These are phyloP conservation scores for Diprion similis DNA, from an alignment of 1,140 invertebrate genomes.

Conservation along the genomic window DNA sequence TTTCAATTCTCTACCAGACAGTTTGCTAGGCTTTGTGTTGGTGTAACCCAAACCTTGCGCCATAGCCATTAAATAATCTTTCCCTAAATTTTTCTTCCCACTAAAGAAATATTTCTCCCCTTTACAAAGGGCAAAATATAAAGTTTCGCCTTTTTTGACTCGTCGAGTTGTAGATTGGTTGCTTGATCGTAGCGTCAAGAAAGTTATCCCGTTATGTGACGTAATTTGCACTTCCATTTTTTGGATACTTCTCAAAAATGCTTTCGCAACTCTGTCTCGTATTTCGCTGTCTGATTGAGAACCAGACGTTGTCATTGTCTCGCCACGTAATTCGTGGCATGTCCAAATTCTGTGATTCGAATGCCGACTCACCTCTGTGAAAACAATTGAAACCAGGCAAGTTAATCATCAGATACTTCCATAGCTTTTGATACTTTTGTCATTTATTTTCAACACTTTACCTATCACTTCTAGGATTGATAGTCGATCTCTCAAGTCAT, in stretches of 20 bases:
- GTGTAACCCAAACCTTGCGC: slow-evolving; percentile 37
- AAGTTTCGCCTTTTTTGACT: slow-evolving; percentile 16
- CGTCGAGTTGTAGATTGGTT: background rate
- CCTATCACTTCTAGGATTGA: slow-evolving; percentile 40
- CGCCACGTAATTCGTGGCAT: slow-evolving; percentile 33
- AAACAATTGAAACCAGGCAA: slow-evolving; percentile 13
- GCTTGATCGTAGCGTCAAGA: slow-evolving; percentile 33
- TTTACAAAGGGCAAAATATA: slow-evolving; percentile 42
- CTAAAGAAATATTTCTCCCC: slow-evolving; percentile 47
- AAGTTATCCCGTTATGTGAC: slow-evolving; percentile 36
- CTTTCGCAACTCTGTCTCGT: slow-evolving; percentile 26
- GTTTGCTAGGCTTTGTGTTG: slow-evolving; percentile 31
- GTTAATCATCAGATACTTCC: background rate
- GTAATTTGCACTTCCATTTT: slow-evolving; percentile 31
- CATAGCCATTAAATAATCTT: slow-evolving; percentile 31
- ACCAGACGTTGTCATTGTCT: background rate
- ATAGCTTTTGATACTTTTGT: slow-evolving; percentile 10
- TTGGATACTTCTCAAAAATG: slow-evolving; percentile 28
- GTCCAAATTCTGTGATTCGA: slow-evolving; percentile 45
- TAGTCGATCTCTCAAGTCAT: slow-evolving; percentile 34
- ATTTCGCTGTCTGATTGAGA: slow-evolving; percentile 27
- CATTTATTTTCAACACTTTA: slow-evolving; percentile 22
- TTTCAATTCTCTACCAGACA: slow-evolving; percentile 44
- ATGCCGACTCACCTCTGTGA: slow-evolving; percentile 50
- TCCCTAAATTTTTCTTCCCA: slow-evolving; percentile 31